Base-by-base conservation (phyloP, 2,113 vertebrate genomes). In the Aegithalos caudatus region DNA sequence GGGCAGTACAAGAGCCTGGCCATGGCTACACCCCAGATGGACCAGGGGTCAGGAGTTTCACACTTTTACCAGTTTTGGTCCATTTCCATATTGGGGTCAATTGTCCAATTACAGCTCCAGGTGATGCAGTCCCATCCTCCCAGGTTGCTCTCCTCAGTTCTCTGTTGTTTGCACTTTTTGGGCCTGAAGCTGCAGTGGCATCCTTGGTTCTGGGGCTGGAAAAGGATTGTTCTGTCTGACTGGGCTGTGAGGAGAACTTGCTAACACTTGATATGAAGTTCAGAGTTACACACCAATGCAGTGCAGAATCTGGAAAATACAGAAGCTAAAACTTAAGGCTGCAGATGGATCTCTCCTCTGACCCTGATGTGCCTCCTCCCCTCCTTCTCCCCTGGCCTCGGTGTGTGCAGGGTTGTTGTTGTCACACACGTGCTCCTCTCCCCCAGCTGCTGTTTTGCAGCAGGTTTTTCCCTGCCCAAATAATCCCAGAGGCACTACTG, bases 401-500 rank as follows among this genome's bases (percentile, higher is more conserved):
- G 7, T 33, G 64, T 25, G 27, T 53, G 45, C 70, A 24, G 50
- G 3, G 45, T 6, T 54, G 27, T 12, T 81, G 7, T 19, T 57
- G 38, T 48, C n/a, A 1, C 28, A 6, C 3, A 0, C 13, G 33
- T 21, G 2, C 40, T 91, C 28, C 15, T 60, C 17, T 90, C 31
- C 58, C 14, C 45, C 3, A 3, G 54, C 40, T 85, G 70, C 65
- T 48, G 23, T 44, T 57, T 12, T 2, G 7, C 40, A 37, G 56
- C 4, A 12, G 28, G 4, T 2, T 61, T 54, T 62, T 8, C 4
- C 25, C 14, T 45, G 67, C 69, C 56, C 51, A 60, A 47, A 4
- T 23, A 17, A 18, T 25, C 6, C 12, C 31, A 33, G 70, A 51
- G 60, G 13, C 0, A 2, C 38, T 10, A 0, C 1, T 1, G 17